Base-by-base conservation (phyloP, 1,140 invertebrate species). In the Drosophila micromelanica region DNA sequence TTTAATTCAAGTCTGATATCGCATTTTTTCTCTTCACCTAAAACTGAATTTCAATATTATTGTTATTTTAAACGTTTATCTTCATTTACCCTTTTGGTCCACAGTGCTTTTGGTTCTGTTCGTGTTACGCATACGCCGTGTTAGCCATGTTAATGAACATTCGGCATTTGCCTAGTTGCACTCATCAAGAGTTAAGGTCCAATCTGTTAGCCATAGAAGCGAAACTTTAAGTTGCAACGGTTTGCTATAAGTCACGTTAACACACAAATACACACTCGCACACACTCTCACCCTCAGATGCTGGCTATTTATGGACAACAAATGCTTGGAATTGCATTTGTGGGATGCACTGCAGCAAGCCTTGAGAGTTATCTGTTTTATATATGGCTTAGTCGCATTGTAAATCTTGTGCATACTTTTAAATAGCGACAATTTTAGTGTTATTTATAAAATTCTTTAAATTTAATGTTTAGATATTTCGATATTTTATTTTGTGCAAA, bases 261-360 rank as follows among this genome's bases (percentile, higher is more conserved):
- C 61, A 54, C 23, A 49, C 12, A 23, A 11, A n/a, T 17, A 8
- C 30, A 20, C 40, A 69, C n/a, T 54, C 43, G 40, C 46, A 7
- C 20, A 55, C 9, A 17, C 32, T 69, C 76, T 30, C 42, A 46
- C 61, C 61, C 62, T 62, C 52, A 67, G 73, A 80, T 73, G 55
- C 57, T 40, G 61, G 60, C 48, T 68, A 80, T 80, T 80, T 80
- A 80, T 76, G 78, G 65, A 72, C 72, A 80, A 72, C 42, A 67
- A 76, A 80, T 80, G 61, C 51, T 32, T 9, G 11, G 35, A 61
- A 72, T 72, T 64, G 55, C 74, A 37, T 35, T 37, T 17, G 46
- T 45, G 9, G 38, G 7, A 9, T 35, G n/a, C 64, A 27, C 64
- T 71, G 63, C 40, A 35, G 8, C 23, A 52, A 20, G 32, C 42